A percentile compares a stretch with the other conserved stretches of the same genome.
These are phyloP conservation scores for Nannoperca australis DNA, from an alignment of 2,797 vertebrate genomes.

Conservation along the genomic window DNA sequence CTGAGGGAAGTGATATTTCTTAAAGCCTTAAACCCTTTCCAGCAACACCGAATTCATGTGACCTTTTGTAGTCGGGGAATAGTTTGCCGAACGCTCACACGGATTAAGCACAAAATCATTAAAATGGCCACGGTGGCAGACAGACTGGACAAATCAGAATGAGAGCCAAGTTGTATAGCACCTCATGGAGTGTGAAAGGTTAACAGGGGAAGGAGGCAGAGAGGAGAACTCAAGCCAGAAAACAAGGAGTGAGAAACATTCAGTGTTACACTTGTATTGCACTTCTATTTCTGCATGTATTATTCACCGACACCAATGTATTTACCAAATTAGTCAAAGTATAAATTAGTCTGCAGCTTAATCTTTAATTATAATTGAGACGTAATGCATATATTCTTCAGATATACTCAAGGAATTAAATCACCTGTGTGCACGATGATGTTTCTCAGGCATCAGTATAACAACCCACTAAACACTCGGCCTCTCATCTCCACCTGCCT, in stretches of 20 bases:
- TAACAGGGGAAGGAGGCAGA: conserved; percentile 61
- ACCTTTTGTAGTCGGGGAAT: conserved; percentile 80
- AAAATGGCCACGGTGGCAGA: conserved; percentile 70
- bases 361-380: neutral
- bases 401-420: neutral
- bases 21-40: conserved; percentile 79
- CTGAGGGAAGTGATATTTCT: conserved; percentile 74
- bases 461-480: neutral
- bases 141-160: conserved; percentile 62
- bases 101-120: conserved; percentile 83
- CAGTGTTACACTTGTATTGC: neutral
- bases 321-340: neutral
- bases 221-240: conserved; percentile 37
- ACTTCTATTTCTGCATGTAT: conserved; percentile 11
- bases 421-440: neutral
- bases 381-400: neutral
- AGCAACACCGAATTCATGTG: conserved; percentile 77
- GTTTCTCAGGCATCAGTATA: neutral
- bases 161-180: conserved; percentile 75
- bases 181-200: conserved; percentile 83
- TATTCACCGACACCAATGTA: no score
- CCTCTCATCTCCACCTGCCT: conserved; percentile 32
- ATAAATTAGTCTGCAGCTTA: neutral
- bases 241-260: conserved; percentile 31
- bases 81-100: conserved; percentile 66